Evolutionary conservation across 2,113 vertebrate genomes (phyloP).

Genomic region (Sceloporus tristichus): DNA sequence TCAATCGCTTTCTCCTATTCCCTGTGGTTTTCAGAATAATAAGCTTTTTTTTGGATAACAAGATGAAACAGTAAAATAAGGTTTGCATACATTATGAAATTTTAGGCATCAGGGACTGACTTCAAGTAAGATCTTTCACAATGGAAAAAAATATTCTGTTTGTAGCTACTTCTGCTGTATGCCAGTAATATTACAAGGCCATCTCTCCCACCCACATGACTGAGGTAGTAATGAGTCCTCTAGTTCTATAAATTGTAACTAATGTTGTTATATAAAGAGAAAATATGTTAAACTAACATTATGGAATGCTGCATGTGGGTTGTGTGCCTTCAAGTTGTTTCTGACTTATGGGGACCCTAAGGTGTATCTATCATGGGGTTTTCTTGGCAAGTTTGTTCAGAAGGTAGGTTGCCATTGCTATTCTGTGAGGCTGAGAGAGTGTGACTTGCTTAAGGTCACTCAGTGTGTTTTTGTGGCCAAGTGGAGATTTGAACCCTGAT

Average conservation of each 20-base stretch:
- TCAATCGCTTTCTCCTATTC: background rate
- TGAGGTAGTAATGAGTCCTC: background rate
- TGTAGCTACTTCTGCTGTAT: constrained; percentile 46
- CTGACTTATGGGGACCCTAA: no score
- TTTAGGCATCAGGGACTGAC: constrained; percentile 54
- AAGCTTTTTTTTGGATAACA: constrained; percentile 34
- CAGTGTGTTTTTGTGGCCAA: no score
- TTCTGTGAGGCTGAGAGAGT: no score
- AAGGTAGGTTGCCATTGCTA: no score
- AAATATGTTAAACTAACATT: background rate
- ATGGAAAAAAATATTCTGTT: constrained; percentile 51
- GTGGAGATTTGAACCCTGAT: no score
- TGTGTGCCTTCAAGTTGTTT: no score
- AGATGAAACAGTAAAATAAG: constrained; percentile 53
- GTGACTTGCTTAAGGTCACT: no score
- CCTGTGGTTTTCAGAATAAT: constrained; percentile 45
- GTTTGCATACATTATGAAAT: constrained; percentile 44
- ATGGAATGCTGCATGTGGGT: background rate
- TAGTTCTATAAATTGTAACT: background rate
- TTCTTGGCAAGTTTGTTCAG: no score
- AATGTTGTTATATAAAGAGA: background rate
- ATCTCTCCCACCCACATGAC: background rate
- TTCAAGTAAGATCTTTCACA: constrained; percentile 55
- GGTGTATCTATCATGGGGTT: no score
- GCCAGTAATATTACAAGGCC: constrained; percentile 35